Base-by-base conservation (phyloP, 2,888 invertebrate species). In the Lasius fuliginosus region DNA sequence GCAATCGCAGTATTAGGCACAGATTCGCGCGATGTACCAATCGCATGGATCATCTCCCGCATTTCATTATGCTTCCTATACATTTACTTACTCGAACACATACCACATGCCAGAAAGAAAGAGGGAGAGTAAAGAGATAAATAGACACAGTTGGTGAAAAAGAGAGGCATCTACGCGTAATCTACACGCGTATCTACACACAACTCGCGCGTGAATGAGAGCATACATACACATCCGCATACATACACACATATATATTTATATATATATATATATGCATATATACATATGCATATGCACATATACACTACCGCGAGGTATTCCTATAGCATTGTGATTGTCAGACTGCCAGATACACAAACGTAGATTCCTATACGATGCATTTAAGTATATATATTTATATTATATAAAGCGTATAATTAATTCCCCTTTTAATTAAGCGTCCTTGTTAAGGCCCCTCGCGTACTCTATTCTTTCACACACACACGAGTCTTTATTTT, bases 321-420 rank as follows among this genome's bases (percentile, higher is more conserved):
- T 92, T 90, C 88, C 89, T 91, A 91, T 85, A 91, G 88, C 87
- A 90, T 92, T 91, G 91, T 92, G 91, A 90, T 92, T 87, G 86
- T 85, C 93, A 94, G 94, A 94, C 94, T 94, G 94, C 92, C 93
- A 92, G 89, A 91, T 89, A 91, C 92, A 91, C 91, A 92, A 93
- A 92, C 91, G 91, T 92, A 92, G 94, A 94, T 94, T 94, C 93
- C 94, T 94, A 94, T 91, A 91, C 86, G 91, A 93, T 94, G 94
- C 94, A 94, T 94, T 94, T 94, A 94, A 91, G 71, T 93, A 92
- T 92, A 92, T 92, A 90, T 91, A 90, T 90, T 92, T 92, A 92
- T 90, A 91, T 91, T 90, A 92, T 89, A 88, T 88, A 89, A 88
- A 88, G 85, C 85, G 86, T 90, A 90, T 77, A 82, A 87, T 87